Percentiles rank a stretch among this genome's conserved stretches.
Conservation (phyloP, 2,888 invertebrate species). For the Cistogaster globosa region DNA sequence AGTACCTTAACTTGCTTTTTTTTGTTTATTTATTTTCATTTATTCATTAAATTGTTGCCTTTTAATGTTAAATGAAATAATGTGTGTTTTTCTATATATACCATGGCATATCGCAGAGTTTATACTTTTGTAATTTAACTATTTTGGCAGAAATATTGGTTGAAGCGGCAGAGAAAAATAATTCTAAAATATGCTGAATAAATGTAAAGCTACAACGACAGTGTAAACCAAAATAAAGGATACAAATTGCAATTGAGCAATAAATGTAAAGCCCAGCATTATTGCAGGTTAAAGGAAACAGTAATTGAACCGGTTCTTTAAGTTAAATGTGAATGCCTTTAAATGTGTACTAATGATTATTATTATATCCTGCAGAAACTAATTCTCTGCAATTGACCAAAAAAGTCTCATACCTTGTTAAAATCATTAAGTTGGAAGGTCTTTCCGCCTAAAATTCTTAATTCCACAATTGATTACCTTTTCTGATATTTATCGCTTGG, state of each 20-base stretch:
- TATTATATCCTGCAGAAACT: too few species aligned
- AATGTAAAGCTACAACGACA: not conserved
- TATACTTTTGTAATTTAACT: slow-evolving; percentile 2
- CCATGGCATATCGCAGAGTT: not conserved
- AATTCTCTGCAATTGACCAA: too few species aligned
- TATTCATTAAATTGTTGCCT: slow-evolving; percentile 37
- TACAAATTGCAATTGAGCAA: not conserved
- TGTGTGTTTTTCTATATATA: slow-evolving; percentile 19
- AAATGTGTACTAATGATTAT: too few species aligned
- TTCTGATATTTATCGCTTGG: too few species aligned
- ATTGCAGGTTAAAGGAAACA: too few species aligned
- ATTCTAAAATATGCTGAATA: not conserved
- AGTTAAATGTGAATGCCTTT: too few species aligned
- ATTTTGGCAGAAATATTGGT: not conserved
- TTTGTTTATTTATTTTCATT: slow-evolving; percentile 18
- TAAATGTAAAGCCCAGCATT: too few species aligned
- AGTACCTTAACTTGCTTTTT: not conserved
- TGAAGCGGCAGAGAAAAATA: not conserved
- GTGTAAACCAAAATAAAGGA: not conserved
- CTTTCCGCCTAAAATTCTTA: too few species aligned
- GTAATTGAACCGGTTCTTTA: too few species aligned
- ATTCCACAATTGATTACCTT: too few species aligned
- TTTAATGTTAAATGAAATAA: slow-evolving; percentile 27
- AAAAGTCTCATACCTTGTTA: too few species aligned
- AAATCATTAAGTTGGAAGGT: too few species aligned